phyloP scores from a whole-genome alignment of 2,888 invertebrate species.

The Amiota communis region DNA sequence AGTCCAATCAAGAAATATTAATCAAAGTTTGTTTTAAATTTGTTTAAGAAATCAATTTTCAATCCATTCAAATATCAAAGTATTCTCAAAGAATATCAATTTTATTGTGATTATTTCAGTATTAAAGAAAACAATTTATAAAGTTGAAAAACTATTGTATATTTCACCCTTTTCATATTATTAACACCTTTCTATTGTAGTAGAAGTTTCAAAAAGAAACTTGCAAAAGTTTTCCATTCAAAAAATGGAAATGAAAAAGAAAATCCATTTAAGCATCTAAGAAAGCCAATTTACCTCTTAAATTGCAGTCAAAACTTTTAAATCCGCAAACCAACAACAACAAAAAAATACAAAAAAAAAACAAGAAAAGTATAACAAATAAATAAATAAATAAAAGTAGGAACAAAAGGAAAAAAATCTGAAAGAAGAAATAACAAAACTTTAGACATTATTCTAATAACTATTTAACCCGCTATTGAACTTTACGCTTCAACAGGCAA shows the following conservation, averaged over 20 bases:
- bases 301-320: conserved; percentile 8
- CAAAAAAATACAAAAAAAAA: conserved; percentile 32
- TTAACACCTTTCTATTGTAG: no score
- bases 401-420: not conserved
- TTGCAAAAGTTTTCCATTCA: conserved; percentile 9
- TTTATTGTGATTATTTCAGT: no score
- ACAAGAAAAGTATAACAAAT: conserved; percentile 9
- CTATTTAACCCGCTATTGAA: conserved; percentile 67
- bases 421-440: conserved; percentile 43
- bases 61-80: no score
- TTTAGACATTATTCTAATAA: conserved; percentile 62
- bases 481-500: conserved; percentile 63
- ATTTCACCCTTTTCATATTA: no score
- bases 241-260: conserved; percentile 29
- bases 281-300: conserved; percentile 1
- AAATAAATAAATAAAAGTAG: not conserved
- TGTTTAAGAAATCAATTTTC: no score
- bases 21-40: no score
- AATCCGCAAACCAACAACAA: not conserved
- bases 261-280: conserved; percentile 2
- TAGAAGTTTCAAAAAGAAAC: no score
- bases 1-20: no score
- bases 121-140: no score
- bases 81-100: no score
- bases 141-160: no score